These are phyloP conservation scores for Orgyia antiqua DNA, from an alignment of 2,888 invertebrate species.

Conservation along the genomic window DNA sequence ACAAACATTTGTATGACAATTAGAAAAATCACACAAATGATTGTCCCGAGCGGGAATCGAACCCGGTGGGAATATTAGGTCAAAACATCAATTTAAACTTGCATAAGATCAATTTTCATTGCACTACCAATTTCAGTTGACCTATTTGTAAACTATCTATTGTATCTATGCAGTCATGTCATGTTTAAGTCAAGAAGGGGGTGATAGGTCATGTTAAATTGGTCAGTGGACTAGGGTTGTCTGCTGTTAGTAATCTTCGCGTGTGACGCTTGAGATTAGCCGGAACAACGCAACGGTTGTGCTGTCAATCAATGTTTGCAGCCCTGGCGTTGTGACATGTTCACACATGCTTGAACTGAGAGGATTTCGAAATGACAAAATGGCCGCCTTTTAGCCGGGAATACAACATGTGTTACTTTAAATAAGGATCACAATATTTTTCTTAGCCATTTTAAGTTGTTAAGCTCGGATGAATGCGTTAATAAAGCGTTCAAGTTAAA, in stretches of 20 bases:
- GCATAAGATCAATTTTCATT: constrained; percentile 14
- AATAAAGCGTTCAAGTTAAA: constrained; percentile 1
- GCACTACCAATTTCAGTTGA: constrained; percentile 10
- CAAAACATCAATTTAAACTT: constrained; percentile 30
- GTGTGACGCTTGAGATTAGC: constrained; percentile 54
- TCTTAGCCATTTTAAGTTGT: not conserved
- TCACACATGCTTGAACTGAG: constrained; percentile 32
- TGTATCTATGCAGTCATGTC: constrained; percentile 2
- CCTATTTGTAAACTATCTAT: constrained; percentile 6
- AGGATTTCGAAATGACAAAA: constrained; percentile 32
- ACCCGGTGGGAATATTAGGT: not conserved
- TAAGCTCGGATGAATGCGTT: not conserved
- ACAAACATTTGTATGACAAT: too few species aligned
- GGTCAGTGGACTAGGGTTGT: constrained; percentile 29
- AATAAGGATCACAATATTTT: constrained; percentile 4
- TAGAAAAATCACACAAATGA: too few species aligned
- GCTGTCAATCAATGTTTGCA: constrained; percentile 49
- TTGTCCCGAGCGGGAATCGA: too few species aligned
- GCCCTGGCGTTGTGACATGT: constrained; percentile 32
- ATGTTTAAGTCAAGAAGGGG: not conserved
- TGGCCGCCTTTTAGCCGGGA: constrained; percentile 16
- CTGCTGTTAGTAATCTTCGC: constrained; percentile 24
- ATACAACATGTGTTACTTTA: constrained; percentile 4
- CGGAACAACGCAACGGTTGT: constrained; percentile 39
- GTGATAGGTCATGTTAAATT: constrained; percentile 9